phyloP scores from a whole-genome alignment of 2,888 invertebrate genomes.

The Hanleya hanleyi region DNA sequence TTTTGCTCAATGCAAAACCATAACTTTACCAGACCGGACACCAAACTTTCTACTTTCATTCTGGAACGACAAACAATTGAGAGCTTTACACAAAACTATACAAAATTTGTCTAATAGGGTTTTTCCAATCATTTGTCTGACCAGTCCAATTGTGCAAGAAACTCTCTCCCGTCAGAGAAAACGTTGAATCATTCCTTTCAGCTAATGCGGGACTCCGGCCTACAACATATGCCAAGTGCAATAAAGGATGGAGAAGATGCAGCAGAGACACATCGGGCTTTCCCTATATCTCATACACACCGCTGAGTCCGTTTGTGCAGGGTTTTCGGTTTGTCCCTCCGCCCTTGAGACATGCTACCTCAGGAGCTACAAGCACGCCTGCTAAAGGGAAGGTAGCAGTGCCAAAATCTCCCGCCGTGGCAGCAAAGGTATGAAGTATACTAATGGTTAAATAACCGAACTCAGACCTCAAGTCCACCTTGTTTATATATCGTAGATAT shows the following conservation, averaged over 20 bases:
- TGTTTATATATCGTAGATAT: too few species aligned
- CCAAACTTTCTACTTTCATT: too few species aligned
- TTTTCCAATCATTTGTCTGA: too few species aligned
- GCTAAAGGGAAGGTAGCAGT: background rate
- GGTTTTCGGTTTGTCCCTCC: background rate
- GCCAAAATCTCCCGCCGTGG: background rate
- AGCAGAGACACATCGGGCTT: background rate
- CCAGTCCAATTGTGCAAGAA: background rate
- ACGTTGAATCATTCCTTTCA: background rate
- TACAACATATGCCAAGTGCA: background rate
- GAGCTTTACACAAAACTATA: too few species aligned
- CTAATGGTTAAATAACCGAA: too few species aligned
- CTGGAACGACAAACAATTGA: too few species aligned
- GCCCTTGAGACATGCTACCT: background rate
- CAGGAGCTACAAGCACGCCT: background rate
- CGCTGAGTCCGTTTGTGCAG: background rate
- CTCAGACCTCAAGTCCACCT: too few species aligned
- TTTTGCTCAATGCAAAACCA: too few species aligned
- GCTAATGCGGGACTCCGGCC: background rate
- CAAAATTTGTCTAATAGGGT: too few species aligned
- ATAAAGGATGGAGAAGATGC: background rate
- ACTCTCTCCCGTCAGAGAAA: background rate
- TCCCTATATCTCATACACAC: background rate
- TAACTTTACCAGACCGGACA: too few species aligned
- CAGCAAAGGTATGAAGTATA: too few species aligned